Evolutionary conservation across 2,113 vertebrate species (phyloP).

Genomic region (Rhinogobius similis): DNA sequence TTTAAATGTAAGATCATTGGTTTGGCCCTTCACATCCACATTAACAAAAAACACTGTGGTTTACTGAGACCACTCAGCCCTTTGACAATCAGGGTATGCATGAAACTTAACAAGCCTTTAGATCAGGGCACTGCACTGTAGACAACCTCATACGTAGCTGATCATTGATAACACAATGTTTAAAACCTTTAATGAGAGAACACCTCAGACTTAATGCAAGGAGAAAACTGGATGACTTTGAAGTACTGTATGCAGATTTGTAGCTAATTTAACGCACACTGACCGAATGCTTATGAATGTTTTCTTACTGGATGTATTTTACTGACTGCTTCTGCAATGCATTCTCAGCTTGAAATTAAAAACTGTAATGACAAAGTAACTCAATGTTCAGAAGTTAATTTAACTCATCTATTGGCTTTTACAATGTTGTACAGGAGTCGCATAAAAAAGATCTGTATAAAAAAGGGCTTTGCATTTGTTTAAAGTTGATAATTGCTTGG

Average conservation of each 20-base stretch:
- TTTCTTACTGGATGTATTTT: conserved; percentile 66
- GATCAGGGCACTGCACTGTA: conserved; percentile 40
- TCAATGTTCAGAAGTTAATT: background rate
- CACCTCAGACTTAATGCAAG: conserved; percentile 52
- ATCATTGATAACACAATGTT: conserved; percentile 36
- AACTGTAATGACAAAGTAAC: conserved; percentile 32
- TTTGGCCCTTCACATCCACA: conserved; percentile 45
- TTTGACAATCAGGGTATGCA: conserved; percentile 50
- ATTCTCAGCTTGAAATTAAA: conserved; percentile 61
- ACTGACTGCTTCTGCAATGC: conserved; percentile 59
- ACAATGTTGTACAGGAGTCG: background rate
- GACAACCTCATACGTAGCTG: conserved; percentile 51
- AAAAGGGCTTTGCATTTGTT: background rate
- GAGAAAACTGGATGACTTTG: conserved; percentile 52
- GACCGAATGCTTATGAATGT: conserved; percentile 66
- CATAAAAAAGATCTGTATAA: too few species aligned
- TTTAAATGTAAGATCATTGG: conserved; percentile 39
- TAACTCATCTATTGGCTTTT: background rate
- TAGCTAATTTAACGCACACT: conserved; percentile 56
- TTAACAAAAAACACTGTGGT: conserved; percentile 29
- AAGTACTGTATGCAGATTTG: conserved; percentile 46
- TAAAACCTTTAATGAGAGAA: conserved; percentile 55
- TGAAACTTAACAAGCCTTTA: conserved; percentile 42
- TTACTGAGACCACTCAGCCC: conserved; percentile 34
- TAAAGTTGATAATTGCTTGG: background rate